Evolutionary conservation across 2,888 invertebrate species (phyloP).

Genomic region (Sycophila texana): DNA sequence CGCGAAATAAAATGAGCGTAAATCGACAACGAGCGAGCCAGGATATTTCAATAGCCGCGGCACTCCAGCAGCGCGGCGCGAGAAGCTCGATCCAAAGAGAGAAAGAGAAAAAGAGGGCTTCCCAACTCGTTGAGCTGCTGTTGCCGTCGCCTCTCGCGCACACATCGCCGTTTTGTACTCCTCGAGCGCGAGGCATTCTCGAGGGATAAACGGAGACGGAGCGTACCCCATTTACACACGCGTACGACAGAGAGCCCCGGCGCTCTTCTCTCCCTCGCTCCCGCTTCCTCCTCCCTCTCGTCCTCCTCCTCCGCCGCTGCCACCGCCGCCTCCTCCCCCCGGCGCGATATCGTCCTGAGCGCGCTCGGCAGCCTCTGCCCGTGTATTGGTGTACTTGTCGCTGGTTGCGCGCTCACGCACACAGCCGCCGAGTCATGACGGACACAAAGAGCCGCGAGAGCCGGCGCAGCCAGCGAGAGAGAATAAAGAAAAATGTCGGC

Average conservation of each 20-base stretch:
- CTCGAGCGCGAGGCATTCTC: conserved; percentile 23
- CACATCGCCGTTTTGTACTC: neutral
- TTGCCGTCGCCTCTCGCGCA: neutral
- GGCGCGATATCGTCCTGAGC: conserved; percentile 33
- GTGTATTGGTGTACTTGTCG: conserved; percentile 29
- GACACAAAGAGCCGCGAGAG: conserved; percentile 20
- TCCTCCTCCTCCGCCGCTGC: neutral
- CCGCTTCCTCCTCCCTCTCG: conserved; percentile 34
- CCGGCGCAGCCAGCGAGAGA: conserved; percentile 52
- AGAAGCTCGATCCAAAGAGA: too few relatives aligned
- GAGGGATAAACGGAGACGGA: conserved; percentile 21
- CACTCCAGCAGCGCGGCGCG: neutral
- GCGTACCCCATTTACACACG: conserved; percentile 42
- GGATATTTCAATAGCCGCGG: conserved; percentile 29
- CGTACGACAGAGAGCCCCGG: conserved; percentile 56
- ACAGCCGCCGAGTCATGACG: neutral
- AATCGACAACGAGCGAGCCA: neutral
- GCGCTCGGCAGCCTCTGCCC: neutral
- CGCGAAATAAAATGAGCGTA: neutral
- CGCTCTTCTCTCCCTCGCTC: conserved; percentile 35
- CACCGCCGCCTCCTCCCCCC: neutral
- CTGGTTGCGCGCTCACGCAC: conserved; percentile 30
- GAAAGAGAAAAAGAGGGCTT: neutral
- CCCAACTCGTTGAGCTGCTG: conserved; percentile 3
- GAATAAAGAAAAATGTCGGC: conserved; percentile 39